Percentiles rank a stretch among this genome's conserved stretches.
Evolutionary conservation across 2,888 invertebrate genomes (phyloP).

Genomic region (Eueremaeus valkanovi): DNA sequence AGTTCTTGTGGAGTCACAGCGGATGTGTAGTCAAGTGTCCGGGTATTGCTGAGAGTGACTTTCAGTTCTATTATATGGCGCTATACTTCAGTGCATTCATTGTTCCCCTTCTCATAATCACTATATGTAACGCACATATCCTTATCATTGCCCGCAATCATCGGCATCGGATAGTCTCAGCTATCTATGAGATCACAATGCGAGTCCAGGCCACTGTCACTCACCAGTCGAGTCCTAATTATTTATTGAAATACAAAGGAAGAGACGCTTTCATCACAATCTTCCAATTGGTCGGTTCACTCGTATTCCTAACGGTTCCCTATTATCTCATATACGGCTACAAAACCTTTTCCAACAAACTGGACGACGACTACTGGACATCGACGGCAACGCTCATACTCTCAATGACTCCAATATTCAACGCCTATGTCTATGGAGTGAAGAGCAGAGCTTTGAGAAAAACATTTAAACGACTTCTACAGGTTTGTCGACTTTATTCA

Average conservation of each 20-base stretch:
- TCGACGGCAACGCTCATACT: conserved; percentile 61
- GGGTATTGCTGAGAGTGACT: not conserved
- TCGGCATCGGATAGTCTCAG: conserved; percentile 75
- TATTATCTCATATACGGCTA: conserved; percentile 68
- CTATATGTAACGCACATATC: conserved; percentile 51
- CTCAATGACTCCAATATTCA: conserved; percentile 67
- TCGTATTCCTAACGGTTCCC: conserved; percentile 68
- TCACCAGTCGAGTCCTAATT: conserved; percentile 59
- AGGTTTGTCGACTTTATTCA: conserved; percentile 18
- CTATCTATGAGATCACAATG: conserved; percentile 76
- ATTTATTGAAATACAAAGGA: conserved; percentile 59
- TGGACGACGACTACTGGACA: conserved; percentile 47
- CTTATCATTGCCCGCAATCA: conserved; percentile 63
- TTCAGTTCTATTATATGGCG: conserved; percentile 45
- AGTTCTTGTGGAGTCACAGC: conserved; percentile 32
- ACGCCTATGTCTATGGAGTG: conserved; percentile 72
- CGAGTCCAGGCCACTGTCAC: conserved; percentile 62
- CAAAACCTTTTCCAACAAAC: conserved; percentile 56
- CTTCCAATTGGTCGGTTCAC: conserved; percentile 67
- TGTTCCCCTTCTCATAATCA: conserved; percentile 48
- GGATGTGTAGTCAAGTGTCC: conserved; percentile 17
- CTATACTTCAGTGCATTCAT: conserved; percentile 48
- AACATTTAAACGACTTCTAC: conserved; percentile 70
- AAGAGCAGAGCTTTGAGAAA: conserved; percentile 67
- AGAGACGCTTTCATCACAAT: conserved; percentile 65